Percentiles rank a stretch among this genome's conserved stretches.
These are phyloP conservation scores for Dione vanillae DNA, from an alignment of 2,888 invertebrate genomes.

Conservation along the genomic window DNA sequence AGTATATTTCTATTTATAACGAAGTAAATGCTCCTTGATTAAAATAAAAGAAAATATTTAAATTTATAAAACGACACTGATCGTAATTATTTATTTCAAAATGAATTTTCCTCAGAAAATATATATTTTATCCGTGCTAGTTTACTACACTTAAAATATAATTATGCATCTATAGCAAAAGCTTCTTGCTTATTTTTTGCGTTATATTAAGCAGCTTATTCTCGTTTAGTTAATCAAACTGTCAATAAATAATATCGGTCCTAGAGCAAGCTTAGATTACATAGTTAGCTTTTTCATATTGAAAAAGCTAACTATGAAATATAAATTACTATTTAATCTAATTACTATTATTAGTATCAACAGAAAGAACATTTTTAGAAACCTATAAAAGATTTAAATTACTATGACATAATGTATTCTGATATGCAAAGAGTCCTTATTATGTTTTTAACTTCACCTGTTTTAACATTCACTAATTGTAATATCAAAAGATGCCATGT, in stretches of 20 bases:
- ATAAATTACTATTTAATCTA: no score
- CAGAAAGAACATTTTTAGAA: no score
- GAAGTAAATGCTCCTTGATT: not conserved
- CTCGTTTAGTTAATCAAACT: conserved; percentile 1
- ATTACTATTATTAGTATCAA: no score
- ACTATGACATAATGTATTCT: no score
- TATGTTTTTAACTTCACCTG: no score
- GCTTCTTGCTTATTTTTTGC: conserved; percentile 8
- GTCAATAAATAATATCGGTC: not conserved
- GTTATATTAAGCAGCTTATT: not conserved
- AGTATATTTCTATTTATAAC: no score
- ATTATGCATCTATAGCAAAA: not conserved
- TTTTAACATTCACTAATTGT: no score
- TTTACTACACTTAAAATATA: conserved; percentile 7
- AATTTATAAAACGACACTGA: not conserved
- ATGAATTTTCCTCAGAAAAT: not conserved
- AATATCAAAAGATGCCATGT: no score
- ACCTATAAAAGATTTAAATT: no score
- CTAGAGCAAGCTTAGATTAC: not conserved
- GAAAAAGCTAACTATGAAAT: no score
- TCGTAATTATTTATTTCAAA: not conserved
- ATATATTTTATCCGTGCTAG: not conserved
- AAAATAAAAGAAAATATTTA: not conserved
- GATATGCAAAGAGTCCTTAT: no score
- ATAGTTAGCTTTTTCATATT: not conserved